phyloP scores from a whole-genome alignment of 2,113 vertebrate genomes.

The Neodontobutis hainanensis region DNA sequence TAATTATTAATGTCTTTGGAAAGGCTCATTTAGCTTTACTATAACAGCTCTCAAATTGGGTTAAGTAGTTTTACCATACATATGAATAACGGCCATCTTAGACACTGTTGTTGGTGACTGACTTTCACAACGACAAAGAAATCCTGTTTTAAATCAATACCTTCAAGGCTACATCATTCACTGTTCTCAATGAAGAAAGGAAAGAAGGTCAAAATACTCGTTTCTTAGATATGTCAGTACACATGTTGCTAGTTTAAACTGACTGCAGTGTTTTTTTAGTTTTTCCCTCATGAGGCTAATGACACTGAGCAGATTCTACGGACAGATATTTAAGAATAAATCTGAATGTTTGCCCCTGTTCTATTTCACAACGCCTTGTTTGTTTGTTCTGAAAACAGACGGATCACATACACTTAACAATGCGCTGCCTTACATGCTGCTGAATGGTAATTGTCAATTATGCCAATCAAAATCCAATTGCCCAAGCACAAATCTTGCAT shows the following conservation, averaged over 20 bases:
- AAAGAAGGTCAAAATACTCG: too few species aligned
- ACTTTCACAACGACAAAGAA: too few species aligned
- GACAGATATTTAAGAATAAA: conserved; percentile 27
- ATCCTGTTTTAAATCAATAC: too few species aligned
- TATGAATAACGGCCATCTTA: too few species aligned
- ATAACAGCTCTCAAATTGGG: too few species aligned
- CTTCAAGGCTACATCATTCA: too few species aligned
- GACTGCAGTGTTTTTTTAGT: background rate
- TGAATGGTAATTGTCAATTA: conserved; percentile 74
- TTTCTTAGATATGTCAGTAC: too few species aligned
- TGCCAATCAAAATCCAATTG: conserved; percentile 74
- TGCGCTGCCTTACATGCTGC: conserved; percentile 49
- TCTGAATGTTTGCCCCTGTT: conserved; percentile 30
- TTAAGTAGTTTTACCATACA: too few species aligned
- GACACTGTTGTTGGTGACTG: too few species aligned
- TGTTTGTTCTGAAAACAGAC: conserved; percentile 55
- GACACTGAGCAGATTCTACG: conserved; percentile 31
- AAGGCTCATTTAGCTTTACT: too few species aligned
- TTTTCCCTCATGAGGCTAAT: conserved; percentile 19
- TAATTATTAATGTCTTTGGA: too few species aligned
- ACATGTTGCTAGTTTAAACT: background rate
- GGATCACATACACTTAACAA: conserved; percentile 51
- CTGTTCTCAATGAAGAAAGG: too few species aligned
- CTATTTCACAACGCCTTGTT: conserved; percentile 44
- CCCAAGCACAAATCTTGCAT: conserved; percentile 53